Evolutionary conservation across 2,113 vertebrate species (phyloP), one percentile per base, ranked within the genome.

Genomic region (Holacanthus passer): DNA sequence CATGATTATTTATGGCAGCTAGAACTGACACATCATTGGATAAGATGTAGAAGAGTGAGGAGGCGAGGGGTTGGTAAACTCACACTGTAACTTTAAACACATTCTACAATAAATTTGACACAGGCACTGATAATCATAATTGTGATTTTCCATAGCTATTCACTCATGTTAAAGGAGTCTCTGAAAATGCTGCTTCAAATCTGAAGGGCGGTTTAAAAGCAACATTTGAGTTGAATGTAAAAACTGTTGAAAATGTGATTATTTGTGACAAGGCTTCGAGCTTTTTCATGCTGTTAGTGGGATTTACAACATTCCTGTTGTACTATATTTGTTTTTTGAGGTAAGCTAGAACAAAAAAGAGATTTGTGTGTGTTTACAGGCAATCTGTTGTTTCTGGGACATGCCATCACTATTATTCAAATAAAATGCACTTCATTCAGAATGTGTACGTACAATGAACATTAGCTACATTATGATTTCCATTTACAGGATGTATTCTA

Each of bases 1-100:
- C 87, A 89, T 85, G 91, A 85, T 84, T 85, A 87, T 77, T 88
- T 84, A 89, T 90, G 91, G 91, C 92, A 93, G 92, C 92, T 92
- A 90, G 35, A 81, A 55, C 17, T 5, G 65, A 84, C 75, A 73
- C 68, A 56, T 72, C 50, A 58, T 55, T 1, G 9, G 19, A 63
- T 19, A 12, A 19, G 17, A 55, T 14, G 60, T 20, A 11, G 55
- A 41, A 3, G 16, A 78, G 32, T 62, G 63, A 47, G 62, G 5
- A 22, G 58, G 47, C 50, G 67, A 27, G 48, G 66, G 56, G 31
- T 43, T 13, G 63, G 50, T 14, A 12, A 82, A 47, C 65, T 70
- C 16, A 0, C 83, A 32, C 71, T 62, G 73, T 88, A 7, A 29
- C 82, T 65, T 73, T 29, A 65, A 84, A 85, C 60, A 67, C 62